These are phyloP conservation scores for Papilio xuthus DNA, from an alignment of 1,140 invertebrate genomes.

Conservation along the genomic window DNA sequence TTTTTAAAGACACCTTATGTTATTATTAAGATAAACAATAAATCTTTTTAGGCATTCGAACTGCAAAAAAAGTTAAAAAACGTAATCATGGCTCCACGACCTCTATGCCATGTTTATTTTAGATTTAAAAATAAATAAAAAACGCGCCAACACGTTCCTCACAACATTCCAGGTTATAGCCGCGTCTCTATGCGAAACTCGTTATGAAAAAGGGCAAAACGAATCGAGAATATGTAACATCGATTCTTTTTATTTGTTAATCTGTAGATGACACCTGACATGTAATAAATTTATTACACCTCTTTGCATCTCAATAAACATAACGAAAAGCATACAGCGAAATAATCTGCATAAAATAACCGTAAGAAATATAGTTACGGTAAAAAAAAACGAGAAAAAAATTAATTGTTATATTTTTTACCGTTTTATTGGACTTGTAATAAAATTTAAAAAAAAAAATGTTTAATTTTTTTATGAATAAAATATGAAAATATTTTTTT, in stretches of 20 bases:
- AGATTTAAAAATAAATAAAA: slow-evolving; percentile 20
- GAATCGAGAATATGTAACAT: slow-evolving; percentile 4
- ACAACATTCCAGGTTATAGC: slow-evolving; percentile 3
- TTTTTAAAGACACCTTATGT: too few relatives aligned
- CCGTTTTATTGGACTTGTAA: too few relatives aligned
- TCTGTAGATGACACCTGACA: background rate
- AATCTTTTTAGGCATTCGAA: background rate
- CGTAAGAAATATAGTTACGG: too few relatives aligned
- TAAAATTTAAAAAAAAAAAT: background rate
- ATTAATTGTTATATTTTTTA: too few relatives aligned
- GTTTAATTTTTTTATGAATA: too few relatives aligned
- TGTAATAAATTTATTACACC: background rate
- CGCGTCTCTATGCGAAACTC: background rate
- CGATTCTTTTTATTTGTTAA: slow-evolving; percentile 12
- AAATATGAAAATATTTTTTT: too few relatives aligned
- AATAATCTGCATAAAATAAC: too few relatives aligned
- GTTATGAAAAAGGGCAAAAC: slow-evolving; percentile 2
- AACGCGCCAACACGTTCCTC: slow-evolving; percentile 3
- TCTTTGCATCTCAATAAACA: background rate
- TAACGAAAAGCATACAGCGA: background rate
- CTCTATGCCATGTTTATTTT: slow-evolving; percentile 10
- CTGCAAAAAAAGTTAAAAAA: background rate
- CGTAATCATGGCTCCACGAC: slow-evolving; percentile 3
- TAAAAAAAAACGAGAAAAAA: too few relatives aligned
- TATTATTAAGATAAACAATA: too few relatives aligned